Percentiles rank a stretch among this genome's conserved stretches.
These are phyloP conservation scores for Parapsyche elsis DNA, from an alignment of 1,140 invertebrate species.

Conservation along the genomic window DNA sequence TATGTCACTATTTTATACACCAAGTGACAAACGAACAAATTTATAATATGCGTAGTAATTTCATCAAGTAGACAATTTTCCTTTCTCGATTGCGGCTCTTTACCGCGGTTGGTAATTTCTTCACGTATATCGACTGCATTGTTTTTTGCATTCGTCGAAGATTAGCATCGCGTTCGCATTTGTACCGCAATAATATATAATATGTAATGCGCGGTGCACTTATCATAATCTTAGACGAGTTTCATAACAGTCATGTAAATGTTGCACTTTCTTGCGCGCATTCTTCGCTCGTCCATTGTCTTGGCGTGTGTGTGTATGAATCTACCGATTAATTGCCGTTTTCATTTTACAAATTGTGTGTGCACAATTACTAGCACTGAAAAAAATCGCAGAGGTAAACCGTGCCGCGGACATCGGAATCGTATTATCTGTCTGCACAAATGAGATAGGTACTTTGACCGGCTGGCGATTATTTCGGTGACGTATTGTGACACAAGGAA, in stretches of 20 bases:
- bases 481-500: neutral
- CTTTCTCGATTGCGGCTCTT: neutral
- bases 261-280: slow-evolving; percentile 9
- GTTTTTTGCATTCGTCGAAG: slow-evolving; percentile 1
- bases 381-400: no score
- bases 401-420: no score
- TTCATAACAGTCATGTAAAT: slow-evolving; percentile 1
- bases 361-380: no score
- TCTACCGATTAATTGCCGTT: slow-evolving; percentile 10
- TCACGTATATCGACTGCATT: slow-evolving; percentile 19
- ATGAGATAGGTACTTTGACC: no score
- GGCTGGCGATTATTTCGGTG: no score
- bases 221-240: slow-evolving; percentile 9
- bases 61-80: slow-evolving; percentile 22
- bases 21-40: neutral
- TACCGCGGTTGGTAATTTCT: neutral
- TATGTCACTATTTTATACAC: no score
- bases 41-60: neutral
- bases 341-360: slow-evolving; percentile 5
- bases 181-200: neutral
- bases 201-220: neutral
- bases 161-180: slow-evolving; percentile 10
- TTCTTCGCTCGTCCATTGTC: neutral
- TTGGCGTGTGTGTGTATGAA: neutral
- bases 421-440: no score